A percentile compares a stretch with the other conserved stretches of the same genome.
Conservation (phyloP, 1,140 invertebrate species). For the Cherax quadricarinatus region DNA sequence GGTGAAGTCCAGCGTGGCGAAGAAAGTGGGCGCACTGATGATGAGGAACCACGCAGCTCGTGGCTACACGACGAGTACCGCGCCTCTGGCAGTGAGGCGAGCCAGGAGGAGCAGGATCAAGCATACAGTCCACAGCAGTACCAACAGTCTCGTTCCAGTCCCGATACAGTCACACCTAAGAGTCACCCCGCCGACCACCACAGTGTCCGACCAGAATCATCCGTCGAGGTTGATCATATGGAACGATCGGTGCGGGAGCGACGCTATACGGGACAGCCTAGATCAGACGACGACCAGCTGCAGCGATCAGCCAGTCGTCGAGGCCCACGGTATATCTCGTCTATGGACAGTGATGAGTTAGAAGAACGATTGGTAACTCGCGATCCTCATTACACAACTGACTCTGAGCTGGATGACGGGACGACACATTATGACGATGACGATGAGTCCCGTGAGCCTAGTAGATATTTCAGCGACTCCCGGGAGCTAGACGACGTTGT, state of each 20-base stretch:
- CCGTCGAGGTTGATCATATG: constrained; percentile 16
- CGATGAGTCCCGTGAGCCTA: constrained; percentile 51
- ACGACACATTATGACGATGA: constrained; percentile 67
- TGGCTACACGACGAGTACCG: constrained; percentile 65
- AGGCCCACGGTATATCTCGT: constrained; percentile 36
- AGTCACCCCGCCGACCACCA: constrained; percentile 18
- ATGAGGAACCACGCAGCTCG: constrained; percentile 49
- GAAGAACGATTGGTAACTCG: constrained; percentile 9
- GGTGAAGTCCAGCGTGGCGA: constrained; percentile 3
- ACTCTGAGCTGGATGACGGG: constrained; percentile 66
- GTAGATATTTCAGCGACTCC: constrained; percentile 62
- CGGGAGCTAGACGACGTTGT: constrained; percentile 64
- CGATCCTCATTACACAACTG: constrained; percentile 41
- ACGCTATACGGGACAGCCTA: constrained; percentile 33
- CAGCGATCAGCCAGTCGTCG: background rate
- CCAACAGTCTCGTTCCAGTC: background rate
- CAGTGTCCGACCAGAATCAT: constrained; percentile 18
- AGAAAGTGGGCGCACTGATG: background rate
- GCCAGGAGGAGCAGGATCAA: constrained; percentile 20
- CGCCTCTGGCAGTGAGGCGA: constrained; percentile 21
- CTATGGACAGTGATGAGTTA: constrained; percentile 58
- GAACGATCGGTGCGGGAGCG: constrained; percentile 26
- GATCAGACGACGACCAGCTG: constrained; percentile 4
- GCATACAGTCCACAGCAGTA: constrained; percentile 46
- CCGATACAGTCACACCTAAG: background rate